Evolutionary conservation across 2,113 vertebrate species (phyloP).

Genomic region (Pelusios castaneus): DNA sequence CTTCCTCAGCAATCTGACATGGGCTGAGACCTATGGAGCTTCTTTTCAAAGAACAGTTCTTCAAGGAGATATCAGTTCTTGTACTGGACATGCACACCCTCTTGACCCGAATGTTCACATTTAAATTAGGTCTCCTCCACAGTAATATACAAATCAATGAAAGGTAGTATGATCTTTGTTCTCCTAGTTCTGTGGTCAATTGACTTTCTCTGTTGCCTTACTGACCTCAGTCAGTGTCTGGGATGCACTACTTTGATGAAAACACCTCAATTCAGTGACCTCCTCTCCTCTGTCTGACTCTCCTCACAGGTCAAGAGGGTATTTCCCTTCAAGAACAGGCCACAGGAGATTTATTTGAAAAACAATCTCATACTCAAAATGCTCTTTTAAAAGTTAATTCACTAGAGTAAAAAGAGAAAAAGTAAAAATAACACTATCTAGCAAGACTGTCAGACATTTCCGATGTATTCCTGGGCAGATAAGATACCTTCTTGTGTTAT

Average conservation of each 20-base stretch:
- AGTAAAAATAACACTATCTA: background rate
- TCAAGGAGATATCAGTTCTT: background rate
- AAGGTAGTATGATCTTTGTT: background rate
- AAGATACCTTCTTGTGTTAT: background rate
- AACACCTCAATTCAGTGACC: background rate
- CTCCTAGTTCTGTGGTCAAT: background rate
- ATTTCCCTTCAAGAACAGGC: background rate
- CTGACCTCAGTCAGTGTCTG: background rate
- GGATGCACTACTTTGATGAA: slow-evolving; percentile 34
- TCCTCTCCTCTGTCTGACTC: slow-evolving; percentile 25
- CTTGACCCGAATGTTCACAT: background rate
- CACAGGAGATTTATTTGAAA: background rate
- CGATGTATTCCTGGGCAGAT: background rate
- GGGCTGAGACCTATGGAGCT: background rate
- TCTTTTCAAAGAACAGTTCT: background rate
- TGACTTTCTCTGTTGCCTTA: background rate
- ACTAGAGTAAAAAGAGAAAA: background rate
- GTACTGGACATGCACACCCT: background rate
- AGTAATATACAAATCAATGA: background rate
- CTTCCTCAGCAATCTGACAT: background rate
- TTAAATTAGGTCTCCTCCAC: background rate
- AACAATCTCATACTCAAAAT: background rate
- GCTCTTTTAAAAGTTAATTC: background rate
- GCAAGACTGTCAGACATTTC: background rate
- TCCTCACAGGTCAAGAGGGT: slow-evolving; percentile 6